Evolutionary conservation across 2,888 invertebrate species (phyloP).

Genomic region (Perdita meconis): DNA sequence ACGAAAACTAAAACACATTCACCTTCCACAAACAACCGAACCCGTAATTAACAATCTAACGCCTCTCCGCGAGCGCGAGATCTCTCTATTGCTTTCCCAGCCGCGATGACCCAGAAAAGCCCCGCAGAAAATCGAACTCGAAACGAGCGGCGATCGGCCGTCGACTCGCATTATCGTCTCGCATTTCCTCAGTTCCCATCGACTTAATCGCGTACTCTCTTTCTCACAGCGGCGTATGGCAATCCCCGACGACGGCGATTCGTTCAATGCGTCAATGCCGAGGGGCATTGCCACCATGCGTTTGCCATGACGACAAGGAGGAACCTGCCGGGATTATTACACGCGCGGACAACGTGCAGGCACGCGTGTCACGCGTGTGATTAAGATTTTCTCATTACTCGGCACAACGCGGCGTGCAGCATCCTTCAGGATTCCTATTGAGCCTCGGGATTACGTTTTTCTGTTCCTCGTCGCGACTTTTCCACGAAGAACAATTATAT

Average conservation of each 20-base stretch:
- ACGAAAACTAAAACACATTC: too few relatives aligned
- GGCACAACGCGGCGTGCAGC: conserved; percentile 42
- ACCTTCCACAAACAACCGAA: too few relatives aligned
- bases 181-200: conserved; percentile 36
- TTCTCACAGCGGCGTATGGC: conserved; percentile 62
- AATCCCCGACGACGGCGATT: conserved; percentile 60
- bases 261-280: conserved; percentile 66
- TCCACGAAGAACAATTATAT: conserved; percentile 31
- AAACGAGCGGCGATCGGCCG: not conserved
- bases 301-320: conserved; percentile 20
- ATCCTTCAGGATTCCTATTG: conserved; percentile 4
- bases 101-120: too few relatives aligned
- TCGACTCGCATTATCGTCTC: conserved; percentile 33
- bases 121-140: too few relatives aligned
- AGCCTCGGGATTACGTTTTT: conserved; percentile 23
- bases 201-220: conserved; percentile 56
- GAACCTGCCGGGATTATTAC: conserved; percentile 56
- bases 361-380: conserved; percentile 62
- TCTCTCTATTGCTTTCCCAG: not conserved
- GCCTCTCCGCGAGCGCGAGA: not conserved
- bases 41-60: too few relatives aligned
- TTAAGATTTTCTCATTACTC: conserved; percentile 65
- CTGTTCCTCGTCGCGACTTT: conserved; percentile 19
- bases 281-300: conserved; percentile 54
- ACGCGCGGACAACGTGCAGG: conserved; percentile 52